A percentile compares a stretch with the other conserved stretches of the same genome.
phyloP scores from a whole-genome alignment of 2,888 invertebrate species.

The Ariolimax columbianus region DNA sequence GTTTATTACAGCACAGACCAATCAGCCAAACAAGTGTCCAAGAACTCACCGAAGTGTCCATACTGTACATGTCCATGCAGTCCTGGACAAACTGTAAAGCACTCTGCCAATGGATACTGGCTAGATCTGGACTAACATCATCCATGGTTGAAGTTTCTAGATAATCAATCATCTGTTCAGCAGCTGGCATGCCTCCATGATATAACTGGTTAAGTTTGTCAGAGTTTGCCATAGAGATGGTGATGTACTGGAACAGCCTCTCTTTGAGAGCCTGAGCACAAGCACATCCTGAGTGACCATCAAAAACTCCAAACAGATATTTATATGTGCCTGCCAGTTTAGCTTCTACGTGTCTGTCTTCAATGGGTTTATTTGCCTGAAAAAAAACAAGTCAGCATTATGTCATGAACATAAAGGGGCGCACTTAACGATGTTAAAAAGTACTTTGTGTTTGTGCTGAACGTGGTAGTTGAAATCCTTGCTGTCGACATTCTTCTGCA shows the following conservation, averaged over 20 bases:
- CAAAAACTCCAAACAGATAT: slow-evolving; percentile 91
- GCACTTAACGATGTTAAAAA: no score
- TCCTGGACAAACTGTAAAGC: slow-evolving; percentile 72
- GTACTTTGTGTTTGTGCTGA: no score
- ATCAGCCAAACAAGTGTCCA: background rate
- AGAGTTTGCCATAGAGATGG: slow-evolving; percentile 87
- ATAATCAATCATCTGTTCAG: slow-evolving; percentile 65
- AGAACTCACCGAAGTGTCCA: slow-evolving; percentile 62
- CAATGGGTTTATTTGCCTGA: slow-evolving; percentile 93
- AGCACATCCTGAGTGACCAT: slow-evolving; percentile 95
- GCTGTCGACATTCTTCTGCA: no score
- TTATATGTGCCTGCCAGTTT: slow-evolving; percentile 84
- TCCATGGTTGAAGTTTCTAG: slow-evolving; percentile 55
- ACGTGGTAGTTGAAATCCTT: no score
- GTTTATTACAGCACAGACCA: no score
- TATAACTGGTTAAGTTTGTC: slow-evolving; percentile 67
- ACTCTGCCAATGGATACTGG: slow-evolving; percentile 63
- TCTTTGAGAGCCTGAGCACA: slow-evolving; percentile 95
- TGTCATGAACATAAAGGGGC: no score
- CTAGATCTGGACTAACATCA: slow-evolving; percentile 65
- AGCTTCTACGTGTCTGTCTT: slow-evolving; percentile 94
- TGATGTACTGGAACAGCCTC: slow-evolving; percentile 90
- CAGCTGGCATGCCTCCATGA: slow-evolving; percentile 58
- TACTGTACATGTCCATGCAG: slow-evolving; percentile 65
- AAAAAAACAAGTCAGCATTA: background rate